Conservation (phyloP, 1,140 invertebrate genomes). For the Macrosteles quadrilineatus region DNA sequence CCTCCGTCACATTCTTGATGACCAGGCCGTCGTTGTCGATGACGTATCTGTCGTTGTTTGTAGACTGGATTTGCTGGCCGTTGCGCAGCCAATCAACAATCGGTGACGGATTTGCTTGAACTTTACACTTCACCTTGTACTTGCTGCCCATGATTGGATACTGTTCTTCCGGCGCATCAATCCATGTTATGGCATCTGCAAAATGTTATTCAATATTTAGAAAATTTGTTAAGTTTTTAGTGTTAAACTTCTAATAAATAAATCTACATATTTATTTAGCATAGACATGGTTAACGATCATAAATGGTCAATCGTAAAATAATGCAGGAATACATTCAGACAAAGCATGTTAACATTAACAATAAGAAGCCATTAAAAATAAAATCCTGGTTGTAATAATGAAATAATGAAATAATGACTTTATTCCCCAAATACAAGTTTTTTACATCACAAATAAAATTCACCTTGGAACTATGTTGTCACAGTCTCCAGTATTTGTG, state of each 20-base stretch:
- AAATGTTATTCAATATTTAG: slow-evolving; percentile 47
- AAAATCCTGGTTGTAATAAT: too few species aligned
- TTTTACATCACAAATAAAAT: too few species aligned
- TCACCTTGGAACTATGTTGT: too few species aligned
- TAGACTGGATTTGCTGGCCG: slow-evolving; percentile 60
- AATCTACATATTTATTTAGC: too few species aligned
- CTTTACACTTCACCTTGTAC: slow-evolving; percentile 79
- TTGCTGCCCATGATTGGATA: slow-evolving; percentile 74
- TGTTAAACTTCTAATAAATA: too few species aligned
- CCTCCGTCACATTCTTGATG: slow-evolving; percentile 74
- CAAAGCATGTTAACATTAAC: too few species aligned
- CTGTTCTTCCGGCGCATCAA: slow-evolving; percentile 81
- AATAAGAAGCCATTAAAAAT: too few species aligned
- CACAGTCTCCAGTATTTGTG: too few species aligned
- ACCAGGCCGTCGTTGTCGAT: slow-evolving; percentile 73
- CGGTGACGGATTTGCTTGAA: slow-evolving; percentile 80
- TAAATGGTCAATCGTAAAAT: not conserved
- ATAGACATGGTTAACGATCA: not conserved
- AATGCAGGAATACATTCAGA: too few species aligned
- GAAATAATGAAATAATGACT: too few species aligned
- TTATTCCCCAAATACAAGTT: too few species aligned
- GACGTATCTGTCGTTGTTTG: slow-evolving; percentile 69
- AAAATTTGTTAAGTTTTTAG: slow-evolving; percentile 39
- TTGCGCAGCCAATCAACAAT: slow-evolving; percentile 82
- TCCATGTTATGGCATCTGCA: slow-evolving; percentile 79